A percentile compares a stretch with the other conserved stretches of the same genome.
These are phyloP conservation scores for Sebastes itinus DNA, from an alignment of 2,797 vertebrate genomes.

Conservation along the genomic window DNA sequence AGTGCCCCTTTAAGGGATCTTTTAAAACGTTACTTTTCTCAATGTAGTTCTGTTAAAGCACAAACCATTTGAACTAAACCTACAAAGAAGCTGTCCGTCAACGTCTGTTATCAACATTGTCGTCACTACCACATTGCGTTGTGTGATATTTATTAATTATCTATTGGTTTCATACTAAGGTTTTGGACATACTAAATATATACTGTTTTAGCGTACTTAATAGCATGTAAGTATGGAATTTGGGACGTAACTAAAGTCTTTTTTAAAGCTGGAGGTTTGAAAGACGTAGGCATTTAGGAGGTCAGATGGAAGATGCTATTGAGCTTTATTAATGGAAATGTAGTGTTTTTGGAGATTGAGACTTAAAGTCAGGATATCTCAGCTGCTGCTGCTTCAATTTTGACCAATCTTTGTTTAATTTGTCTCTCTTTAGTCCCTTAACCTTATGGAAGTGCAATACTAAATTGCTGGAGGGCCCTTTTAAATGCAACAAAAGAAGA, in stretches of 20 bases:
- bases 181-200: background rate
- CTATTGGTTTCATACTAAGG: background rate
- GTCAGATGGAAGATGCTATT: background rate
- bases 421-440: background rate
- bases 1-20: background rate
- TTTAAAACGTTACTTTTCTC: background rate
- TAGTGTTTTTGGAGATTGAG: background rate
- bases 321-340: background rate
- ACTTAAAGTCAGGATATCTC: background rate
- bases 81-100: background rate
- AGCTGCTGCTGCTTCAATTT: background rate
- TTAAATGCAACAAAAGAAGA: background rate
- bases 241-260: background rate
- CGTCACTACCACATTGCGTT: background rate
- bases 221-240: background rate
- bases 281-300: background rate
- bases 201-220: background rate
- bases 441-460: background rate
- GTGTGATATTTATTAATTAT: background rate
- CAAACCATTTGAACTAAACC: background rate
- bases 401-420: background rate
- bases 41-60: background rate
- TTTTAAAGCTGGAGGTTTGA: background rate
- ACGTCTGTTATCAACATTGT: too few species aligned
- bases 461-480: background rate